Base-by-base conservation (phyloP, 1,140 invertebrate genomes). In the Coptotermes formosanus region DNA sequence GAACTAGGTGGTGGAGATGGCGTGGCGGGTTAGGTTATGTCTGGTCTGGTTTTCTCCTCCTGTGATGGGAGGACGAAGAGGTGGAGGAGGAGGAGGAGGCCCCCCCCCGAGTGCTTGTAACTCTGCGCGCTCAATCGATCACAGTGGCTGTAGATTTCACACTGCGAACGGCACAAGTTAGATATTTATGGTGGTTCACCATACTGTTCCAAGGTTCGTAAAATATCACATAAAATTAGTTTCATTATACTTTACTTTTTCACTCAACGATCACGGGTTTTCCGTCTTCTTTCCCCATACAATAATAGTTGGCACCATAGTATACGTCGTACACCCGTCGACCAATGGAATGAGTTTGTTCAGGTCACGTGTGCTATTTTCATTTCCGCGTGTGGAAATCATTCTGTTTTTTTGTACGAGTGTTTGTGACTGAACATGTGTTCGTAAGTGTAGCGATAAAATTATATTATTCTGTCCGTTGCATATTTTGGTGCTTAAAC, bases 101-200 rank as follows among this genome's bases (percentile, higher is more conserved):
- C 45, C 45, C 45, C 52, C 52, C 52, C 52, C 52, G 19, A 55
- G 52, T 30, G 64, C 64, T 75, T 75, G 64, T 25, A 75, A 75
- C 64, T 75, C 64, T 75, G 64, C n/a, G 64, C 64, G 64, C 64
- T 75, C 64, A 75, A 75, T 75, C 64, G 64, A 75, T 75, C 64
- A 75, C 64, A 30, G 64, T 75, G 64, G n/a, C 64, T 75, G 64
- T 75, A 75, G 64, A 75, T 75, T 75, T 75, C 64, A 75, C 64
- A 75, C 64, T 75, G 64, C 64, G 64, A 75, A 75, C 64, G 64
- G 64, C 64, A 75, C 25, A 75, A n/a, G 64, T 75, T 75, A 30
- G 64, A 75, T 75, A 30, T 75, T 75, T 75, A 75, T 75, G 64
- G 25, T 75, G 30, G 64, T 75, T 14, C 25, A n/a, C 64, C 64